Evolutionary conservation across 2,113 vertebrate species (phyloP).

Genomic region (Oryzias celebensis): DNA sequence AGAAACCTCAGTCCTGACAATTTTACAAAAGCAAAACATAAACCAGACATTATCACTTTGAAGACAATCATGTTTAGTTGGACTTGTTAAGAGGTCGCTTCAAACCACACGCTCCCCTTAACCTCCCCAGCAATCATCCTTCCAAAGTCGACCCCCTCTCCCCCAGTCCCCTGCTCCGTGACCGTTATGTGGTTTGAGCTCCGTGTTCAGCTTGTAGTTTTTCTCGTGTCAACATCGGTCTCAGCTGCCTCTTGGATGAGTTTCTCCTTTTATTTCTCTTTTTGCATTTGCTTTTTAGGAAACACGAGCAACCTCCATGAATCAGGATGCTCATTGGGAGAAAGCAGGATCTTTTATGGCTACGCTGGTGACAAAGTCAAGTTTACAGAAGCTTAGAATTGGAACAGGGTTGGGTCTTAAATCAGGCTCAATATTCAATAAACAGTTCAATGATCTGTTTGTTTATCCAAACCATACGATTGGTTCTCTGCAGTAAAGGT

Average conservation of each 20-base stretch:
- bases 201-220: slow-evolving; percentile 81
- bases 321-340: slow-evolving; percentile 54
- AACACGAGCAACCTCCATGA: slow-evolving; percentile 67
- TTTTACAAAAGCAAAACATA: slow-evolving; percentile 72
- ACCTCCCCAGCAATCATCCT: slow-evolving; percentile 65
- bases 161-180: slow-evolving; percentile 57
- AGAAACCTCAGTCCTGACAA: slow-evolving; percentile 69
- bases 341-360: slow-evolving; percentile 27
- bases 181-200: slow-evolving; percentile 82
- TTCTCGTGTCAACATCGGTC: slow-evolving; percentile 83
- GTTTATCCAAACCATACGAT: slow-evolving; percentile 26
- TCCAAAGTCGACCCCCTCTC: slow-evolving; percentile 53
- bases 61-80: slow-evolving; percentile 91
- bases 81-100: slow-evolving; percentile 78
- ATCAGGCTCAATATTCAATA: slow-evolving; percentile 41
- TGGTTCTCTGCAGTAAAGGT: slow-evolving; percentile 35
- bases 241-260: slow-evolving; percentile 82
- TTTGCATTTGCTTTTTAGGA: slow-evolving; percentile 43
- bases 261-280: slow-evolving; percentile 55
- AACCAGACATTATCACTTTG: slow-evolving; percentile 79
- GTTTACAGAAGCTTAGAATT: slow-evolving; percentile 59
- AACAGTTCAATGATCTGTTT: slow-evolving; percentile 27
- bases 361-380: slow-evolving; percentile 34
- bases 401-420: slow-evolving; percentile 59
- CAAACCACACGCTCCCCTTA: slow-evolving; percentile 56